Conservation (phyloP, 2,888 invertebrate genomes). For the Stictocephala bisonia region DNA sequence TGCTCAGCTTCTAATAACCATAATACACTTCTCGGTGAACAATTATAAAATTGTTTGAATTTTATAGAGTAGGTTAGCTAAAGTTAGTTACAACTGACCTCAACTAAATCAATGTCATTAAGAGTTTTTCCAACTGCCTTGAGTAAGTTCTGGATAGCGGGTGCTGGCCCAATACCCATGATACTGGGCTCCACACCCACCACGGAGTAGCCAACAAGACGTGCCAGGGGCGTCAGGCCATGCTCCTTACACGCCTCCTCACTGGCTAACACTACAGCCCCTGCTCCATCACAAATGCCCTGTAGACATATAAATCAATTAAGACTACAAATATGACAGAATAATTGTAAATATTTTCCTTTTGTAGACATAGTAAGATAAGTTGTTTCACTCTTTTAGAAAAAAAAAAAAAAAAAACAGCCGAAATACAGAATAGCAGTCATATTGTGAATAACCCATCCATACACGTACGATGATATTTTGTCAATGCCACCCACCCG, state of each 20-base stretch:
- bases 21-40: not conserved
- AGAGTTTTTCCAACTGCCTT: slow-evolving; percentile 81
- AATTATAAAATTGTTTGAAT: not conserved
- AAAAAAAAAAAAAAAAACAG: too few relatives aligned
- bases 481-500: too few relatives aligned
- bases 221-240: slow-evolving; percentile 88
- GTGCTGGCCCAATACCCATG: slow-evolving; percentile 98
- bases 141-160: slow-evolving; percentile 89
- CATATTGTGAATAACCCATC: too few relatives aligned
- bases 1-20: too few relatives aligned
- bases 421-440: too few relatives aligned
- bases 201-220: slow-evolving; percentile 90
- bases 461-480: too few relatives aligned
- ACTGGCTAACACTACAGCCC: slow-evolving; percentile 88
- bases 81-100: slow-evolving; percentile 72
- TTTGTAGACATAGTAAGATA: too few relatives aligned
- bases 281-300: slow-evolving; percentile 99
- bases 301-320: slow-evolving; percentile 65
- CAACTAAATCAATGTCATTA: slow-evolving; percentile 91
- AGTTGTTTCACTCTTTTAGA: too few relatives aligned
- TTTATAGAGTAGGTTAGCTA: not conserved
- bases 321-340: too few relatives aligned
- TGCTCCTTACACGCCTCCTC: slow-evolving; percentile 87
- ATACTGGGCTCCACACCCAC: slow-evolving; percentile 97
- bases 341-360: too few relatives aligned